Evolutionary conservation across 2,888 invertebrate genomes (phyloP).

Genomic region (Agriotes lineatus): DNA sequence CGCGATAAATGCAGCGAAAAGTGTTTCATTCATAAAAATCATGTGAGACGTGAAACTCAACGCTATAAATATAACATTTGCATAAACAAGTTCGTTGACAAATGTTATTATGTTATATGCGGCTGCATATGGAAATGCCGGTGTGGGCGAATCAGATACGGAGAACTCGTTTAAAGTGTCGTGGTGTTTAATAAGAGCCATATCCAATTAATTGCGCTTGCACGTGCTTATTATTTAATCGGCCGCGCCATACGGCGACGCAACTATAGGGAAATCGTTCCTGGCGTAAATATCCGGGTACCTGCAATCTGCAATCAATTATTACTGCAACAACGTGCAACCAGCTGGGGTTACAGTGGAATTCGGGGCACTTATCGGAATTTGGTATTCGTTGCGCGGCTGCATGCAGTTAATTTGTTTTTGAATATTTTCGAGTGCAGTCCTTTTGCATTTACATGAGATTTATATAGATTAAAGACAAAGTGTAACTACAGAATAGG

Average conservation of each 20-base stretch:
- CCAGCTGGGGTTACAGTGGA: too few species aligned
- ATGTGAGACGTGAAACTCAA: conserved; percentile 45
- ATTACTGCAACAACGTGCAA: too few species aligned
- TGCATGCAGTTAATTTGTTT: too few species aligned
- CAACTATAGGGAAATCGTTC: too few species aligned
- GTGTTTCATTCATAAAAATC: conserved; percentile 47
- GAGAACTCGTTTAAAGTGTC: conserved; percentile 37
- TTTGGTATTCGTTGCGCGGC: too few species aligned
- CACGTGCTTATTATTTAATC: background rate
- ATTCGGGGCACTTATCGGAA: too few species aligned
- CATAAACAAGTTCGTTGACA: conserved; percentile 52
- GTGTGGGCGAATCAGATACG: conserved; percentile 36
- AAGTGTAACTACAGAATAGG: too few species aligned
- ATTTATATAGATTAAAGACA: too few species aligned
- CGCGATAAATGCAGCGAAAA: conserved; percentile 29
- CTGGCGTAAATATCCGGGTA: background rate
- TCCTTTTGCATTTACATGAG: too few species aligned
- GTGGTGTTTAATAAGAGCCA: conserved; percentile 33
- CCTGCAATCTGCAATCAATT: too few species aligned
- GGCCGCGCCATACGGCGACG: background rate
- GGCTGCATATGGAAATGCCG: conserved; percentile 43
- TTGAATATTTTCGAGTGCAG: too few species aligned
- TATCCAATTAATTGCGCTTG: conserved; percentile 33
- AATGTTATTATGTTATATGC: conserved; percentile 48
- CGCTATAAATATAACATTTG: conserved; percentile 49